Evolutionary conservation across 2,797 vertebrate genomes (phyloP).

Genomic region (Coracias cyanogaster): DNA sequence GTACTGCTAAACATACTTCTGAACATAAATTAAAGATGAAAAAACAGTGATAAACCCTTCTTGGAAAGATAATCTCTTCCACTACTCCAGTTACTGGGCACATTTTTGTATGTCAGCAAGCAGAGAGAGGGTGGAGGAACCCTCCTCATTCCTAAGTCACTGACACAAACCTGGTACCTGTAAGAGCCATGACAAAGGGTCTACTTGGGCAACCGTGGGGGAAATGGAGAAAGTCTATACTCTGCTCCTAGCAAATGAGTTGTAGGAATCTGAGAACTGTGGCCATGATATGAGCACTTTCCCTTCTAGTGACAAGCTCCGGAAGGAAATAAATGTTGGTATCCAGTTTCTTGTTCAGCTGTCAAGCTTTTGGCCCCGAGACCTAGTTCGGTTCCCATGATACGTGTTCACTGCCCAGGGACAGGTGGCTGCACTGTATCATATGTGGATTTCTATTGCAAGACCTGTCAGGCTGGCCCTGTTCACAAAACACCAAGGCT

Average conservation of each 20-base stretch:
- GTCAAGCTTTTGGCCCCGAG: background rate
- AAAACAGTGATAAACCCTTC: background rate
- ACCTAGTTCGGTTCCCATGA: background rate
- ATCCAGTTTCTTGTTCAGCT: conserved; percentile 9
- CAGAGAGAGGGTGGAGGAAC: background rate
- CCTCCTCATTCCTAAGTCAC: background rate
- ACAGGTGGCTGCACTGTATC: background rate
- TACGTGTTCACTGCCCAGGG: background rate
- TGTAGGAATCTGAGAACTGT: background rate
- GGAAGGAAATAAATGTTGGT: background rate
- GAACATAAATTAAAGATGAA: background rate
- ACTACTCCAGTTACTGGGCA: background rate
- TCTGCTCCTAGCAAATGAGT: background rate
- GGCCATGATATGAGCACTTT: background rate
- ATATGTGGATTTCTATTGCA: background rate
- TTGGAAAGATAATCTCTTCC: background rate
- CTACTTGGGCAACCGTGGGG: background rate
- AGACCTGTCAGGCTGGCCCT: background rate
- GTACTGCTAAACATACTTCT: background rate
- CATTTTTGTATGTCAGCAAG: background rate
- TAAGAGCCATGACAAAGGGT: background rate
- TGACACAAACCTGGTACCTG: background rate
- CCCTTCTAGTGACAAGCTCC: background rate
- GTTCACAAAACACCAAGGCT: background rate
- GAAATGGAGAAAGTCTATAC: background rate